phyloP scores from a whole-genome alignment of 2,797 vertebrate genomes.

The Pantherophis alleghaniensis region DNA sequence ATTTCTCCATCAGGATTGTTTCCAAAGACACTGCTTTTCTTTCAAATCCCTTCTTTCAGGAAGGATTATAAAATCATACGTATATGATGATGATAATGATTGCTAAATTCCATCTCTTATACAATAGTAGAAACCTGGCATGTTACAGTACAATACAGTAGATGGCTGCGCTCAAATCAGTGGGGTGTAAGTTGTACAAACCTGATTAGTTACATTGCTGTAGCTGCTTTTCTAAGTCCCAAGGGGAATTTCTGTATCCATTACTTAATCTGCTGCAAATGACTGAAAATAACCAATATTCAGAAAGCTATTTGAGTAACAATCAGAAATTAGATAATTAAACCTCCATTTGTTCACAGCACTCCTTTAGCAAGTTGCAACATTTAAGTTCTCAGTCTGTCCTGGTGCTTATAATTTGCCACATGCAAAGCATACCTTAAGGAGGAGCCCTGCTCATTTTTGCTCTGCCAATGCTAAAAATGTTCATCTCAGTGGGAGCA shows the following conservation, averaged over 20 bases:
- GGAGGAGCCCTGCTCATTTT: neutral
- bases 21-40: neutral
- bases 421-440: constrained; percentile 9
- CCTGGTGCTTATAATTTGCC: neutral
- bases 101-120: neutral
- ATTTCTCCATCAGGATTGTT: neutral
- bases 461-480: constrained; percentile 1
- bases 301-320: neutral
- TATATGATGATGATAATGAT: neutral
- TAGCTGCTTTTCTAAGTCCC: neutral
- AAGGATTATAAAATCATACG: neutral
- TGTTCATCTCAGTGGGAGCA: constrained; percentile 4
- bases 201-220: neutral
- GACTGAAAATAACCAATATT: neutral
- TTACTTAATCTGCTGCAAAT: neutral
- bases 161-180: no score
- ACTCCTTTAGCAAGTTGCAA: neutral
- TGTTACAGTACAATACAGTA: neutral
- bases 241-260: neutral
- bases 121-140: neutral
- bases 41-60: neutral
- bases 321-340: neutral
- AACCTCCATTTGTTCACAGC: neutral
- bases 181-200: neutral
- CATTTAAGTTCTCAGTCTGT: constrained; percentile 9